Percentiles rank a stretch among this genome's conserved stretches.
Conservation (phyloP, 1,140 invertebrate genomes). For the Calephelis virginiensis region DNA sequence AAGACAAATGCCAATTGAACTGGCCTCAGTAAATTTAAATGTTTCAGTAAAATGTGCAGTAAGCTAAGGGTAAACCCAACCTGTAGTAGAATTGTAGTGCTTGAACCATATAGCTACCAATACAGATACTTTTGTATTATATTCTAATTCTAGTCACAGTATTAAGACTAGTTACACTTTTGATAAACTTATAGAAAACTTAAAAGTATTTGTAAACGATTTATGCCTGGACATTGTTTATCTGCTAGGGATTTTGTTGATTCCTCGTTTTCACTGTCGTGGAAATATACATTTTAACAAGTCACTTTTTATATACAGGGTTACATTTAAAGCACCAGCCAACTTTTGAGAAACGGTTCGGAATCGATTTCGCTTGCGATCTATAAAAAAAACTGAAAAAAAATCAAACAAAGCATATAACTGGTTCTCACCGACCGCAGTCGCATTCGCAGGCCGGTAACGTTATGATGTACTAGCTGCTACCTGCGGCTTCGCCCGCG, state of each 20-base stretch:
- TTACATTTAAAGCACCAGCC: too few species aligned
- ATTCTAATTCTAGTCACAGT: slow-evolving; percentile 76
- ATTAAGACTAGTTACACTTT: slow-evolving; percentile 67
- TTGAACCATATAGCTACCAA: slow-evolving; percentile 57
- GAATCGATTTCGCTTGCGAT: too few species aligned
- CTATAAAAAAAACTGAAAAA: too few species aligned
- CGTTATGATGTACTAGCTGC: too few species aligned
- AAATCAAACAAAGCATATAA: too few species aligned
- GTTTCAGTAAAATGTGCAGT: not conserved
- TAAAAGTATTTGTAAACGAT: slow-evolving; percentile 8
- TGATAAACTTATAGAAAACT: slow-evolving; percentile 33
- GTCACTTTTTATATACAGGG: slow-evolving; percentile 19
- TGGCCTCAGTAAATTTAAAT: slow-evolving; percentile 9
- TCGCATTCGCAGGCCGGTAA: too few species aligned
- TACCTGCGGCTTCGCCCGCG: too few species aligned
- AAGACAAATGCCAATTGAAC: slow-evolving; percentile 10
- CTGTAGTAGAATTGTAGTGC: slow-evolving; percentile 34
- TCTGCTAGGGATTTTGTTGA: slow-evolving; percentile 21
- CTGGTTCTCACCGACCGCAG: too few species aligned
- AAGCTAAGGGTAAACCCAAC: slow-evolving; percentile 7
- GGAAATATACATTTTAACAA: slow-evolving; percentile 4
- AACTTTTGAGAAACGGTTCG: too few species aligned
- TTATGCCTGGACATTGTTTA: slow-evolving; percentile 15
- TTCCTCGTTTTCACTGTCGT: slow-evolving; percentile 49
- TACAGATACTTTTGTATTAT: slow-evolving; percentile 61